Evolutionary conservation across 1,140 invertebrate genomes (phyloP), one percentile per base, ranked within the genome.

Genomic region (Bursaphelenchus mucronatus): DNA sequence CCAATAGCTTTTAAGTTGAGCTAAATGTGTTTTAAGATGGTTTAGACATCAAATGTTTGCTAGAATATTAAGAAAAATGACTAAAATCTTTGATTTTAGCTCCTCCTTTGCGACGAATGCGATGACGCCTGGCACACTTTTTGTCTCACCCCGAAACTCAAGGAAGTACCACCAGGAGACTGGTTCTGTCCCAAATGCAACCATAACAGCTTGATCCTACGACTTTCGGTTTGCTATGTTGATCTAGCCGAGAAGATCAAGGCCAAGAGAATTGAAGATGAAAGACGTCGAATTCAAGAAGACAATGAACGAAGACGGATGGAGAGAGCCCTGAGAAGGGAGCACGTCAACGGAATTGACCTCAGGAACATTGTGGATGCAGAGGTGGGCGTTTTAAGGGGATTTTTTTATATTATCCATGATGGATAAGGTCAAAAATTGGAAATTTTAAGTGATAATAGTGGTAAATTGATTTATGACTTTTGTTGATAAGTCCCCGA

Each of bases 81-180:
- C 54, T 2, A n/a, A 30, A 21, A n/a, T n/a, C 1, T n/a, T n/a
- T 6, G 6, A 55, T 64, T 15, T 59, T 73, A 88, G 63, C 94
- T 98, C 90, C 83, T 98, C 47, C 85, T 98, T 5, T 96, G 93
- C 56, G 78, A 82, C 50, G 67, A 61, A 44, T 82, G 81, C 53
- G 78, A 78, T 49, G 71, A 78, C 58, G 75, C 76, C 0, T 78
- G 78, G 75, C 76, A 78, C 61, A 78, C 76, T 0, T 78, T 57
- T 44, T 78, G 76, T 50, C 67, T 80, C 2, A 68, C 63, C 46
- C 76, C 76, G 10, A 64, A 45, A 11, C 67, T 78, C 19, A 71
- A 67, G 66, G 78, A 63, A 58, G 76, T 78, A 10, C 76, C 76
- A 13, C 69, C 78, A 44, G 76, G 83, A 41, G 83, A 85, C 63